Evolutionary conservation across 35 echinoderm and acorn worm species (phyloP).

Genomic region (Lytechinus pictus): DNA sequence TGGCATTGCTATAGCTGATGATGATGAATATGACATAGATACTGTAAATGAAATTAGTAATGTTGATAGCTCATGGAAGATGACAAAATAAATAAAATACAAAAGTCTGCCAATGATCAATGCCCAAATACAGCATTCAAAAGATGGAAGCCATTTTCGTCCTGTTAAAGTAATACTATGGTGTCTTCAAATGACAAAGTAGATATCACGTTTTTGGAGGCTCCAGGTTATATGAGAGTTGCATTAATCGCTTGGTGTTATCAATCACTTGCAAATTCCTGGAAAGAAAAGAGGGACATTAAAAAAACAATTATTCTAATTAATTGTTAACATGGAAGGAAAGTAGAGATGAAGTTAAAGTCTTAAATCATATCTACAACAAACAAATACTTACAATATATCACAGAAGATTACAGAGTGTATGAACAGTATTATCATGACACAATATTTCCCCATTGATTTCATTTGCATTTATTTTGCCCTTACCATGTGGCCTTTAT

Average conservation of each 20-base stretch:
- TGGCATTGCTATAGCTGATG: no score
- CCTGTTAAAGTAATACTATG: not conserved
- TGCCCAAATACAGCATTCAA: not conserved
- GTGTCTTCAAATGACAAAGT: not conserved
- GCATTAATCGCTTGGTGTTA: conserved; percentile 85
- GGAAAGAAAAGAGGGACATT: not conserved
- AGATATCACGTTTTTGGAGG: conserved; percentile 70
- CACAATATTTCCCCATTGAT: no score
- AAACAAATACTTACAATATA: no score
- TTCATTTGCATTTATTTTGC: no score
- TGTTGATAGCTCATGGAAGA: not conserved
- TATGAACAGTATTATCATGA: not conserved
- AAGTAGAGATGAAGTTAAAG: no score
- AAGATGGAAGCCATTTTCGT: not conserved
- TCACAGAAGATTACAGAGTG: not conserved
- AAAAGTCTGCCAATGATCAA: not conserved
- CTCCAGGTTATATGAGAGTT: conserved; percentile 88
- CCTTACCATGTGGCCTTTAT: no score
- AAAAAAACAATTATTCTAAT: no score
- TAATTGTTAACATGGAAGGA: no score
- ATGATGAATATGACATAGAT: not conserved
- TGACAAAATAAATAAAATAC: not conserved
- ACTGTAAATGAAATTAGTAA: not conserved
- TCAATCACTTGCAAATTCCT: conserved; percentile 89
- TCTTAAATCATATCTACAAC: no score